Conservation (phyloP, 1,140 invertebrate genomes). For the Ganaspis sp. region DNA sequence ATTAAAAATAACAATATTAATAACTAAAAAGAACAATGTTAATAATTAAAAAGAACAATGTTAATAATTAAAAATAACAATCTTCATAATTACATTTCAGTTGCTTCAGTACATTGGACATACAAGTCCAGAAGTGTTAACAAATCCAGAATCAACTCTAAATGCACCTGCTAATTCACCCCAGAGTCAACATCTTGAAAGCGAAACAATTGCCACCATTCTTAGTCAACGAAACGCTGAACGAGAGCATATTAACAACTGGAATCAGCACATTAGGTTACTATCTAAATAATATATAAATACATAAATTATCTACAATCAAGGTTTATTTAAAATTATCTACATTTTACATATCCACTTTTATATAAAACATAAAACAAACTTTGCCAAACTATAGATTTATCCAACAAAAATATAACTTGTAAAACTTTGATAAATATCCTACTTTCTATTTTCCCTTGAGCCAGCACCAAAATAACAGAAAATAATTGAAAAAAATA, state of each 20-base stretch:
- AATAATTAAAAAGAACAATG: neutral
- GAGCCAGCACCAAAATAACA: too few species aligned
- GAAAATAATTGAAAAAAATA: slow-evolving; percentile 25
- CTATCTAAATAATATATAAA: slow-evolving; percentile 20
- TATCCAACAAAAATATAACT: too few species aligned
- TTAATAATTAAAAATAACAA: neutral
- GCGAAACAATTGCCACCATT: slow-evolving; percentile 89
- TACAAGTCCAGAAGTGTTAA: slow-evolving; percentile 94
- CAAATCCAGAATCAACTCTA: slow-evolving; percentile 81
- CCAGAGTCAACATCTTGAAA: slow-evolving; percentile 83
- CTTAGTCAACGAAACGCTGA: slow-evolving; percentile 88
- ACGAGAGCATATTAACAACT: slow-evolving; percentile 81
- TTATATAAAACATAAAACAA: too few species aligned
- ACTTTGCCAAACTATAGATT: too few species aligned
- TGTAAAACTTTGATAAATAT: too few species aligned
- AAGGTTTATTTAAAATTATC: too few species aligned
- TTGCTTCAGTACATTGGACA: slow-evolving; percentile 93
- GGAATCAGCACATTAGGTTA: slow-evolving; percentile 71
- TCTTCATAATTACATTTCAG: slow-evolving; percentile 73
- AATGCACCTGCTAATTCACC: slow-evolving; percentile 85
- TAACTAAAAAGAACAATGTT: slow-evolving; percentile 8
- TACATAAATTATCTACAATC: too few species aligned
- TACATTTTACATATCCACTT: too few species aligned
- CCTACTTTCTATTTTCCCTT: too few species aligned
- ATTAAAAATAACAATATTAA: slow-evolving; percentile 16